These are phyloP conservation scores for Hypselothyrea guttata DNA, from an alignment of 2,888 invertebrate genomes.

Conservation along the genomic window DNA sequence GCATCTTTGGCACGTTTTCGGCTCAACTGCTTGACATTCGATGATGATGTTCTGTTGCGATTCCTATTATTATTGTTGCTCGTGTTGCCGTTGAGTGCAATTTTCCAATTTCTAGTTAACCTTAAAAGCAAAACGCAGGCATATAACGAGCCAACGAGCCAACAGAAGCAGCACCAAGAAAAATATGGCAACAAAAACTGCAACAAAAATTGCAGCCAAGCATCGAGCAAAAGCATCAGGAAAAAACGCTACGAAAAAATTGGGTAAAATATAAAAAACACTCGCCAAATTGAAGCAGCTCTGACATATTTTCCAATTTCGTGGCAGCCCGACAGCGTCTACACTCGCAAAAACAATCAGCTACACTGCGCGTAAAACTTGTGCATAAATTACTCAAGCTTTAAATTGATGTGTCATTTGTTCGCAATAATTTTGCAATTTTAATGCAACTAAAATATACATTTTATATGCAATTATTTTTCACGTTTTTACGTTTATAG, in stretches of 20 bases:
- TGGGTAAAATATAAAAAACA: slow-evolving; percentile 40
- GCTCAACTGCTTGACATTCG: slow-evolving; percentile 27
- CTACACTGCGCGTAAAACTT: too few species aligned
- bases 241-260: slow-evolving; percentile 11
- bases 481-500: too few species aligned
- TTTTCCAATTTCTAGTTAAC: slow-evolving; percentile 72
- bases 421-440: too few species aligned
- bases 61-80: slow-evolving; percentile 4
- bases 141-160: slow-evolving; percentile 43
- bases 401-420: too few species aligned
- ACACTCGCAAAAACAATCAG: too few species aligned
- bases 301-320: slow-evolving; percentile 76
- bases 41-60: slow-evolving; percentile 1
- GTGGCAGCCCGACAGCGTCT: slow-evolving; percentile 17
- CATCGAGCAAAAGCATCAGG: slow-evolving; percentile 6
- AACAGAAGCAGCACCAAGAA: slow-evolving; percentile 37
- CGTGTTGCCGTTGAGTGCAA: slow-evolving; percentile 49
- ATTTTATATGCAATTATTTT: too few species aligned
- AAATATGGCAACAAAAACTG: slow-evolving; percentile 63
- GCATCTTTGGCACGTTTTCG: slow-evolving; percentile 61
- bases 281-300: slow-evolving; percentile 53
- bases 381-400: too few species aligned
- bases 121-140: slow-evolving; percentile 52
- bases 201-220: slow-evolving; percentile 27
- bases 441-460: too few species aligned